phyloP scores from a whole-genome alignment of 1,140 invertebrate genomes.

The Coenobita brevimanus region DNA sequence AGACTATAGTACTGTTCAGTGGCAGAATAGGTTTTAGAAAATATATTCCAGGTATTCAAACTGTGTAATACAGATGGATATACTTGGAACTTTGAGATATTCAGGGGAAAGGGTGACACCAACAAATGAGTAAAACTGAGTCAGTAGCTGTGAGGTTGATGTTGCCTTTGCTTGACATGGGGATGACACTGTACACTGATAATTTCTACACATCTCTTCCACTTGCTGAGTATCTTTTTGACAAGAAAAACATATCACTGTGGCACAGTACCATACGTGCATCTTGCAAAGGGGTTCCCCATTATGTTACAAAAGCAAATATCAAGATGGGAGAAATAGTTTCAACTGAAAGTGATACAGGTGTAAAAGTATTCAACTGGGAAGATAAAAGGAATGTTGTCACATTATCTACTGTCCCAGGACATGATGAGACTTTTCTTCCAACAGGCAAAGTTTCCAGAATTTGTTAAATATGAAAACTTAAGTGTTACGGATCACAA shows the following conservation, averaged over 20 bases:
- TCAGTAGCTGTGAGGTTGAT: conserved; percentile 34
- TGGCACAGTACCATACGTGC: conserved; percentile 73
- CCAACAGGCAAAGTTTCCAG: conserved; percentile 64
- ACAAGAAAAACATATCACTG: conserved; percentile 74
- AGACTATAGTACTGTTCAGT: conserved; percentile 73
- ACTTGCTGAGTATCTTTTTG: conserved; percentile 70
- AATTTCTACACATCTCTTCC: conserved; percentile 74
- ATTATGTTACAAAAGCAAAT: conserved; percentile 34
- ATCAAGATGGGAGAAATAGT: conserved; percentile 36
- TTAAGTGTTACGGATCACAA: conserved; percentile 73
- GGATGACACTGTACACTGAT: conserved; percentile 70
- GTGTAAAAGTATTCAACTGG: conserved; percentile 73
- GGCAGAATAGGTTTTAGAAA: conserved; percentile 73
- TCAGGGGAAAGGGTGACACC: conserved; percentile 70
- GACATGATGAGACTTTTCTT: conserved; percentile 46
- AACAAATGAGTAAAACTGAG: conserved; percentile 1
- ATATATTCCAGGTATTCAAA: conserved; percentile 73
- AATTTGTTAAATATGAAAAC: conserved; percentile 60
- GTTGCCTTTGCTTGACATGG: conserved; percentile 70
- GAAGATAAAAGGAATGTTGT: conserved; percentile 73
- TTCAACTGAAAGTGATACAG: conserved; percentile 29
- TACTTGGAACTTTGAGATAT: conserved; percentile 72
- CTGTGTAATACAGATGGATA: conserved; percentile 72
- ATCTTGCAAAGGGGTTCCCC: conserved; percentile 17
- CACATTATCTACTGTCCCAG: conserved; percentile 73